phyloP scores from a whole-genome alignment of 1,140 invertebrate species.

The Diorhabda elongata region DNA sequence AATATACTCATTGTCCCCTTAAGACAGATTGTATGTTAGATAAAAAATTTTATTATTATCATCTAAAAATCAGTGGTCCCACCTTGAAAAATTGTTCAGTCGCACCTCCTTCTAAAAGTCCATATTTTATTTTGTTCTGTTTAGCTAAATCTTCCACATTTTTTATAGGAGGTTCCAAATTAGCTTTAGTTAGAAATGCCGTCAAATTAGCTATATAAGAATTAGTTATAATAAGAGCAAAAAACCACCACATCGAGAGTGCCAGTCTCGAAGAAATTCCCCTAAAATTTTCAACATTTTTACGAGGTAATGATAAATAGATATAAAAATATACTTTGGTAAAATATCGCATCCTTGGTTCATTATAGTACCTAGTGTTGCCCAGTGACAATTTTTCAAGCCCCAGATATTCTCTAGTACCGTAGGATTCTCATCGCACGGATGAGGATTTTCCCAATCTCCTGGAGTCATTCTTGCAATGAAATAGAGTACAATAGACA shows the following conservation, averaged over 20 bases:
- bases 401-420: conserved; percentile 75
- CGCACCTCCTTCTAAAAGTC: conserved; percentile 65
- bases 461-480: conserved; percentile 62
- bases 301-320: too few species aligned
- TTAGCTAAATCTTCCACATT: conserved; percentile 84
- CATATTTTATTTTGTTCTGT: conserved; percentile 88
- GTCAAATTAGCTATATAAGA: conserved; percentile 96
- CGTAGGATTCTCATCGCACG: conserved; percentile 75
- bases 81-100: conserved; percentile 68
- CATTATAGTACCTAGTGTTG: conserved; percentile 76
- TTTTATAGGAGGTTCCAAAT: conserved; percentile 80
- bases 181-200: conserved; percentile 86
- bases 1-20: too few species aligned
- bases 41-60: too few species aligned
- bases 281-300: conserved; percentile 43
- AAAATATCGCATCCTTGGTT: conserved; percentile 76
- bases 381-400: conserved; percentile 72
- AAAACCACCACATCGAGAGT: conserved; percentile 93
- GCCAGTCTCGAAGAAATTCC: conserved; percentile 72
- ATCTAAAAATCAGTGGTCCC: too few species aligned
- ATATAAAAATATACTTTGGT: conserved; percentile 57
- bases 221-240: conserved; percentile 90
- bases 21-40: too few species aligned
- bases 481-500: conserved; percentile 54
- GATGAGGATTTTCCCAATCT: conserved; percentile 87